These are phyloP conservation scores for Benitochromis conjunctus DNA, from an alignment of 2,113 vertebrate genomes.

Conservation along the genomic window DNA sequence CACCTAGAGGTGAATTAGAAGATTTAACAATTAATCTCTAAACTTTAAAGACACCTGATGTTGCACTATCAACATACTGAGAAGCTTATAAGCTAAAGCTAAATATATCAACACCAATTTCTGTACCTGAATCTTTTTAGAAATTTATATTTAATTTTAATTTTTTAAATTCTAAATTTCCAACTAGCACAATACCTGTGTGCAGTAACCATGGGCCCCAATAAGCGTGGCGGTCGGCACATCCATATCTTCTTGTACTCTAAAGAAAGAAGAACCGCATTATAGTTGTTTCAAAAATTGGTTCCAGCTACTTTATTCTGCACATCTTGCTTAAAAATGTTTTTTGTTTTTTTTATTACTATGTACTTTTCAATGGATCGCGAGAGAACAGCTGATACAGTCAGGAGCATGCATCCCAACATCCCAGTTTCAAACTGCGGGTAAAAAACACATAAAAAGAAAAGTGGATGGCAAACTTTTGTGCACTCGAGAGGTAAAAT, in stretches of 20 bases:
- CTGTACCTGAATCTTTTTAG: background rate
- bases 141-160: background rate
- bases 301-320: background rate
- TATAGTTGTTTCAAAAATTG: background rate
- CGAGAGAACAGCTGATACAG: conserved; percentile 86
- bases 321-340: background rate
- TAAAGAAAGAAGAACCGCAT: conserved; percentile 47
- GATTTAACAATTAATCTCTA: background rate
- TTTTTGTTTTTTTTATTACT: background rate
- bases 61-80: background rate
- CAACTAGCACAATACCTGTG: conserved; percentile 73
- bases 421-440: conserved; percentile 85
- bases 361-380: conserved; percentile 85
- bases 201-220: conserved; percentile 91
- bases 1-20: background rate
- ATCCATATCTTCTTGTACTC: conserved; percentile 87
- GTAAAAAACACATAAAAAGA: background rate
- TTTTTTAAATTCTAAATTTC: background rate
- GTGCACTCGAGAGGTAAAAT: background rate
- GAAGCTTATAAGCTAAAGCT: background rate
- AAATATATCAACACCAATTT: background rate
- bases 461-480: background rate
- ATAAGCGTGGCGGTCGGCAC: conserved; percentile 82
- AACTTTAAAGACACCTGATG: background rate
- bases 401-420: conserved; percentile 85